Evolutionary conservation across 2,888 invertebrate genomes (phyloP).

Genomic region (Anodontia alba): DNA sequence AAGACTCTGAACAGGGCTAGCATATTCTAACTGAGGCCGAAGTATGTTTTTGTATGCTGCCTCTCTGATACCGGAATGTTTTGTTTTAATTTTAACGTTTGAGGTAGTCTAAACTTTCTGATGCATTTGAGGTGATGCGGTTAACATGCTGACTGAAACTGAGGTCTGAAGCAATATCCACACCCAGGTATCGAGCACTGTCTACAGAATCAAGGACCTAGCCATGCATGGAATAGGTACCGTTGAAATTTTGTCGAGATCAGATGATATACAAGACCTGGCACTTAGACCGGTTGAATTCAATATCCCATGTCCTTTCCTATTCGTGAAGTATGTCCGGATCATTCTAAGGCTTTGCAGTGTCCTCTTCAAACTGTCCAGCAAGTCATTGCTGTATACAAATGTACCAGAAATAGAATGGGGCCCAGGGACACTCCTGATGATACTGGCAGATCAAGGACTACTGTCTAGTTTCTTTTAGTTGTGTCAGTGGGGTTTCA

Average conservation of each 20-base stretch:
- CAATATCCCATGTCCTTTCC: neutral
- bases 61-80: neutral
- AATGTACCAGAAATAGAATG: too few relatives aligned
- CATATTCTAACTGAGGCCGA: neutral
- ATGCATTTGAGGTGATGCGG: neutral
- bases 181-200: neutral
- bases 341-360: neutral
- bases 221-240: neutral
- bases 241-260: neutral
- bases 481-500: too few relatives aligned
- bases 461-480: too few relatives aligned
- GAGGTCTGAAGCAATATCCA: neutral
- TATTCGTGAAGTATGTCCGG: neutral
- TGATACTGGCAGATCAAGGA: too few relatives aligned
- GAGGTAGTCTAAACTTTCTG: neutral
- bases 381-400: too few relatives aligned
- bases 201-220: neutral
- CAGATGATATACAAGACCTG: neutral
- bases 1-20: neutral
- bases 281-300: neutral
- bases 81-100: neutral
- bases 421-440: too few relatives aligned
- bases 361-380: too few relatives aligned
- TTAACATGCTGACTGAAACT: neutral
- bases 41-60: neutral